A percentile compares a stretch with the other conserved stretches of the same genome.
phyloP scores from a whole-genome alignment of 1,140 invertebrate genomes.

The Papilio machaon region DNA sequence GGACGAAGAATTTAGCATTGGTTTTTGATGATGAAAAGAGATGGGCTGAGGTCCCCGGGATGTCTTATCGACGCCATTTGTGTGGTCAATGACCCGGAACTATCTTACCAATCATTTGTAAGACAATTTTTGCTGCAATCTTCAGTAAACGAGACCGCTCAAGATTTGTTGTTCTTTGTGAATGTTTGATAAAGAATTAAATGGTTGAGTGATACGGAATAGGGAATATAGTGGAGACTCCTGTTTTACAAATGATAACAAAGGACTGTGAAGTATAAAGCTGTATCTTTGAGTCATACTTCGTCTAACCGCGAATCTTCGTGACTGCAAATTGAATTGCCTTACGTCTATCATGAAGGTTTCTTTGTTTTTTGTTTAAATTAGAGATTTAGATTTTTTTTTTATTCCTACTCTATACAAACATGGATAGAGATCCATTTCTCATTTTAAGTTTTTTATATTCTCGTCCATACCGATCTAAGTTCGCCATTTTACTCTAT shows the following conservation, averaged over 20 bases:
- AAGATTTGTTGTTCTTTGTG: conserved; percentile 34
- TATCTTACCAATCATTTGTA: conserved; percentile 30
- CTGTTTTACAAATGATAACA: neutral
- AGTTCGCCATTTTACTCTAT: neutral
- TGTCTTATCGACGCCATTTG: conserved; percentile 32
- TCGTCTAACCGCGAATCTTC: neutral
- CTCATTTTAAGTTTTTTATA: neutral
- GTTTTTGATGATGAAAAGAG: conserved; percentile 5
- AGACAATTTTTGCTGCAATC: conserved; percentile 26
- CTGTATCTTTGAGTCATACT: neutral
- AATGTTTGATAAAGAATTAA: conserved; percentile 31
- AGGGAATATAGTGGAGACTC: neutral
- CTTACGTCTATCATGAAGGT: neutral
- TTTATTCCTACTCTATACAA: too few relatives aligned
- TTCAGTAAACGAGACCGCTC: conserved; percentile 6
- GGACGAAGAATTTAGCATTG: neutral
- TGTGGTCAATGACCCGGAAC: conserved; percentile 22
- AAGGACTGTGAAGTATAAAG: neutral
- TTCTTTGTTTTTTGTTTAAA: too few relatives aligned
- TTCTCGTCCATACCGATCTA: neutral
- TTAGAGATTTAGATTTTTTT: too few relatives aligned
- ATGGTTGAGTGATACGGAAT: conserved; percentile 5
- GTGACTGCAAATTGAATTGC: neutral
- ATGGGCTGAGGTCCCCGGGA: neutral
- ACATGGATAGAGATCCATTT: neutral